Evolutionary conservation across 1,140 invertebrate genomes (phyloP).

Genomic region (Potamilus streckersoni): DNA sequence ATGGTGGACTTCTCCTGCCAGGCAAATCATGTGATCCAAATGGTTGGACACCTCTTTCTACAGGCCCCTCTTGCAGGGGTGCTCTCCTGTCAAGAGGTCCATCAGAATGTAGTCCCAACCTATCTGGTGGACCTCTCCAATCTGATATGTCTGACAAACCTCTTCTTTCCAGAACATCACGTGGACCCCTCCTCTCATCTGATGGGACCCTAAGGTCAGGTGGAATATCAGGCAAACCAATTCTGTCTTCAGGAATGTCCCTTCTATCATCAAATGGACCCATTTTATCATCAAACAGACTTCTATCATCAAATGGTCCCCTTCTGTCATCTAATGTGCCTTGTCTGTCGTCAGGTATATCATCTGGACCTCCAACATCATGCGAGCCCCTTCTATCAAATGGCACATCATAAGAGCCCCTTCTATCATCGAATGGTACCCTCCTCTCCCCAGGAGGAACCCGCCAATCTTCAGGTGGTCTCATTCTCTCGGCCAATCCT

Average conservation of each 20-base stretch:
- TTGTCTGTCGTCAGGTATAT: conserved; percentile 11
- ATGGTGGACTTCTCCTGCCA: conserved; percentile 4
- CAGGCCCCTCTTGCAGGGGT: not conserved
- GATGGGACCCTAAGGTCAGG: conserved; percentile 4
- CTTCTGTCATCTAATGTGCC: not conserved
- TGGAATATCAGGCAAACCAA: conserved; percentile 10
- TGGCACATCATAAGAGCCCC: not conserved
- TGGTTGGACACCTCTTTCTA: conserved; percentile 5
- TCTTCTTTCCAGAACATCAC: conserved; percentile 19
- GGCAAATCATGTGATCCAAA: not conserved
- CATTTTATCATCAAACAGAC: conserved; percentile 3
- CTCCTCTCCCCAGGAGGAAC: not conserved
- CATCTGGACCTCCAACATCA: conserved; percentile 34
- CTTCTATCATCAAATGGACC: not conserved
- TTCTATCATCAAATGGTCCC: not conserved
- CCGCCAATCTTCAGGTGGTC: not conserved
- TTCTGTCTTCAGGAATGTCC: conserved; percentile 2
- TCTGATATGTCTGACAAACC: conserved; percentile 28
- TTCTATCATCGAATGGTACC: not conserved
- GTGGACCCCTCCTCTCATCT: conserved; percentile 14
- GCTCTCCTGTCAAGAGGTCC: conserved; percentile 1
- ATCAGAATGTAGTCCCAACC: conserved; percentile 23
- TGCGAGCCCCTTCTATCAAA: conserved; percentile 12
- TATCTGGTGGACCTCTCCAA: conserved; percentile 22
- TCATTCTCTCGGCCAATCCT: not conserved